phyloP scores from a whole-genome alignment of 2,888 invertebrate genomes.

The Caenorhabditis imperialis region DNA sequence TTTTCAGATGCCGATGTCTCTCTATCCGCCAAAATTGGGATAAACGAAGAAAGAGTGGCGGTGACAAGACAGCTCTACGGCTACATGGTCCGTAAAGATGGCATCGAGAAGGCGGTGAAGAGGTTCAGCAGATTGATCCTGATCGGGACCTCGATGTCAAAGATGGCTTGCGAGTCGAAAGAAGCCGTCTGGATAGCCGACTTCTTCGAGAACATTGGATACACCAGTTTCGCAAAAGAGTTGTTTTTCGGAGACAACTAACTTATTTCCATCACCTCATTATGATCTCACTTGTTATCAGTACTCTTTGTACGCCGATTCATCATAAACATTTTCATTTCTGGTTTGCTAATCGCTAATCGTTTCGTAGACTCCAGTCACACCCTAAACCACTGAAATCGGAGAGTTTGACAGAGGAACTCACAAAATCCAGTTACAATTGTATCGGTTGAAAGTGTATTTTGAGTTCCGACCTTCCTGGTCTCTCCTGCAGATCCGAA shows the following conservation, averaged over 20 bases:
- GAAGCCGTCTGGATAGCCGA: constrained; percentile 77
- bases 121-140: constrained; percentile 74
- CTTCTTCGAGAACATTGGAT: constrained; percentile 75
- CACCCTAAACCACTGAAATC: too few species aligned
- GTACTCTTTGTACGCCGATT: too few species aligned
- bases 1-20: constrained; percentile 71
- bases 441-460: too few species aligned
- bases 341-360: too few species aligned
- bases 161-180: constrained; percentile 77
- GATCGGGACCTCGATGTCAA: constrained; percentile 74
- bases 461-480: too few species aligned
- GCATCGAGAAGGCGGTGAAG: constrained; percentile 69
- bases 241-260: constrained; percentile 66
- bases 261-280: not conserved
- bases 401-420: too few species aligned
- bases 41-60: constrained; percentile 66
- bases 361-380: too few species aligned
- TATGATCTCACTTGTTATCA: too few species aligned
- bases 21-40: constrained; percentile 52
- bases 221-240: constrained; percentile 72
- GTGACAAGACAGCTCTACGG: constrained; percentile 75
- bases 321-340: too few species aligned
- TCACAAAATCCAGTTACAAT: too few species aligned
- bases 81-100: constrained; percentile 71
- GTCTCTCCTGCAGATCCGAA: too few species aligned